A percentile compares a stretch with the other conserved stretches of the same genome.
phyloP scores from a whole-genome alignment of 2,888 invertebrate species.

The Argyra leucocephala region DNA sequence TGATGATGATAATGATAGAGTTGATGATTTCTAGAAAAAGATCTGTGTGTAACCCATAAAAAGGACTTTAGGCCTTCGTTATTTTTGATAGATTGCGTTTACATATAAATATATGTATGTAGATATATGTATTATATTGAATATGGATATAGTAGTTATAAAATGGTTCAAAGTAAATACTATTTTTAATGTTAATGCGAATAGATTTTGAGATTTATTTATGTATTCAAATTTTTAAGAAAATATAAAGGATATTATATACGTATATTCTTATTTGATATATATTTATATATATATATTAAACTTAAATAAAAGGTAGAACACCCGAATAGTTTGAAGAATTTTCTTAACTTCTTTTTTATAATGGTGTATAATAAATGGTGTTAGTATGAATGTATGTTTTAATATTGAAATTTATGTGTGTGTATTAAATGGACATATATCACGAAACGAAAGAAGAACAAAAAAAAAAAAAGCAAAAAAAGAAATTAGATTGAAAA shows the following conservation, averaged over 20 bases:
- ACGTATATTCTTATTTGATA: not conserved
- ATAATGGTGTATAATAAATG: not conserved
- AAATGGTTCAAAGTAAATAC: slow-evolving; percentile 6
- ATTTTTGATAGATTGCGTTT: not conserved
- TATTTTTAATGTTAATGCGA: slow-evolving; percentile 6
- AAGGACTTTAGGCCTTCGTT: slow-evolving; percentile 6
- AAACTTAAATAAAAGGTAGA: too few species aligned
- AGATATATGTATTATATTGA: not conserved
- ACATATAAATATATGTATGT: not conserved
- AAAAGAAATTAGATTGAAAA: not conserved
- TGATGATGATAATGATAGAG: not conserved
- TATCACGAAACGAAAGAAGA: not conserved
- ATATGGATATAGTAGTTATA: not conserved
- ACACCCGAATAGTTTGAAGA: too few species aligned
- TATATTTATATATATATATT: not conserved
- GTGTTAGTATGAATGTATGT: not conserved
- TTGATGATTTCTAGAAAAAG: not conserved
- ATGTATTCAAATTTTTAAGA: slow-evolving; percentile 3
- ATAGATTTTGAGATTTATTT: slow-evolving; percentile 1
- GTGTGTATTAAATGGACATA: slow-evolving; percentile 2
- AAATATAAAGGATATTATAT: not conserved
- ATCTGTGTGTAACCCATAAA: slow-evolving; percentile 6
- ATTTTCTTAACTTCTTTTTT: too few species aligned
- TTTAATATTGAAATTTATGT: not conserved
- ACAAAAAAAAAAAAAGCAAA: not conserved